Base-by-base conservation (phyloP, 2,888 invertebrate genomes). In the Clistopyga incitator region DNA sequence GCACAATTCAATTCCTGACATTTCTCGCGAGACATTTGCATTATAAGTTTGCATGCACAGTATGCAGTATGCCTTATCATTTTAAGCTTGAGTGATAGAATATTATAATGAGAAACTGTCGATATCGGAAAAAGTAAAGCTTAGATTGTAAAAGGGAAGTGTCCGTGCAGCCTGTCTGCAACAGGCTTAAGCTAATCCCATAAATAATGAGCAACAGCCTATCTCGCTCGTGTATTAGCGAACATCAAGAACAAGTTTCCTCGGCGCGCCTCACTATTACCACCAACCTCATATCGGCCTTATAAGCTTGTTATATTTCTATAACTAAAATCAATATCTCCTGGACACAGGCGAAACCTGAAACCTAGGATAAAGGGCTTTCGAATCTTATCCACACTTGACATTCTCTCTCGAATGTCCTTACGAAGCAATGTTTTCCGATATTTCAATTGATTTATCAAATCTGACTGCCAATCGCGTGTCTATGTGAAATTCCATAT, bases 101-200 rank as follows among this genome's bases (percentile, higher is more conserved):
- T 50, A 18, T 18, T 50, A 50, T n/a, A 50, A 3, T 38, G 38
- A 38, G 38, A 38, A 38, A 38, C 38, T 38, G 10, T 10, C 10
- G 38, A 38, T 38, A 38, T 38, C 38, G 45, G 45, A 15, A 54
- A 54, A 1, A 23, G 52, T 8, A 0, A 38, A 11, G 1, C 18
- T 6, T 11, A 20, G 52, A 10, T 54, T 23, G 8, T 23, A 20
- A 20, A 20, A 20, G 20, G 6, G 10, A 54, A 20, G 8, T 10
- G 6, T 10, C 52, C 10, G 52, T 3, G 2, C 52, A 54, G 52
- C 20, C 23, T 20, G 6, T 8, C 11, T 8, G 23, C 23, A 54
- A 23, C 11, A 54, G 52, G 84, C 78, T 84, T 82, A 82, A 82
- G 77, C 78, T 86, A 85, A 86, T 85, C 86, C 75, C 59, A 86